These are phyloP conservation scores for Furnarius figulus DNA, from an alignment of 2,113 vertebrate genomes.

Conservation along the genomic window DNA sequence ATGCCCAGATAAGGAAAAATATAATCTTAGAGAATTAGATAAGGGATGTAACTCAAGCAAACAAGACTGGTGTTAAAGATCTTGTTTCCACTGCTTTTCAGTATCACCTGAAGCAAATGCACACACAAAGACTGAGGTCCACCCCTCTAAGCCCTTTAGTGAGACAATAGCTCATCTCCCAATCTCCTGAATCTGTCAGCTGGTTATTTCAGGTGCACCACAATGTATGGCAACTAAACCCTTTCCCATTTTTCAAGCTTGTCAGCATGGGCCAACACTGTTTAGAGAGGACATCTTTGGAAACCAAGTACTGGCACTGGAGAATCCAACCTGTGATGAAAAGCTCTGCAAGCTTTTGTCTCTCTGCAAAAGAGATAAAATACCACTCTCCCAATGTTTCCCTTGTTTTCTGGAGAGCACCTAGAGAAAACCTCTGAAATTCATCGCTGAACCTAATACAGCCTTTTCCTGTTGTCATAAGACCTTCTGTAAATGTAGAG, in stretches of 20 bases:
- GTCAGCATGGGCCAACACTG: neutral
- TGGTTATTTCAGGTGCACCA: neutral
- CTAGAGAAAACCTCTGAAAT: neutral
- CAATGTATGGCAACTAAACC: neutral
- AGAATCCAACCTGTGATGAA: neutral
- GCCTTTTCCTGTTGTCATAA: neutral
- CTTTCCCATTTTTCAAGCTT: neutral
- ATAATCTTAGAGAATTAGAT: neutral
- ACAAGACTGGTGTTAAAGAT: neutral
- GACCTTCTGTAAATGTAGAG: neutral
- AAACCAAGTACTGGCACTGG: neutral
- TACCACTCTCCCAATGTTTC: rapidly evolving
- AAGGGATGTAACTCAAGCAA: neutral
- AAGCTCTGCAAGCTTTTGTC: neutral
- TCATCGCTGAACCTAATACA: neutral
- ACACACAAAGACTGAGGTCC: rapidly evolving
- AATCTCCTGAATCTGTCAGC: neutral
- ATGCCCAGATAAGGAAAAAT: too few species aligned
- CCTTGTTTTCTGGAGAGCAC: neutral
- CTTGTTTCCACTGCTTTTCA: neutral
- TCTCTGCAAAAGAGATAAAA: neutral
- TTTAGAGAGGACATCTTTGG: neutral
- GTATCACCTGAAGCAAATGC: neutral
- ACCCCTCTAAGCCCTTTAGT: neutral
- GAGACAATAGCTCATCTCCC: neutral